phyloP scores from a whole-genome alignment of 2,888 invertebrate species.

The Callyntrura guangdongensis region DNA sequence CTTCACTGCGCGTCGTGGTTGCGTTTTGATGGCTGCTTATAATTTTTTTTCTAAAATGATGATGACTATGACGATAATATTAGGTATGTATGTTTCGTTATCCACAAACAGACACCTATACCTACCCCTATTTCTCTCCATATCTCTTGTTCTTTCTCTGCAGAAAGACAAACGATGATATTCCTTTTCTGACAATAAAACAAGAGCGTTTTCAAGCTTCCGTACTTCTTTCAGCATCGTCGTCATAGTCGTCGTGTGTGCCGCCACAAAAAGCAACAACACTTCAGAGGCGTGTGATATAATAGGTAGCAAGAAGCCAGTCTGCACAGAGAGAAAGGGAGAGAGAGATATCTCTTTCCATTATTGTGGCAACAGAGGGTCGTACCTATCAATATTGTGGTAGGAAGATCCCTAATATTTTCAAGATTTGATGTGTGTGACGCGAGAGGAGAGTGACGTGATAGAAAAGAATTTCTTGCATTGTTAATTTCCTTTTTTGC shows the following conservation, averaged over 20 bases:
- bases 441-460: slow-evolving; percentile 7
- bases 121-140: neutral
- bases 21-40: slow-evolving; percentile 13
- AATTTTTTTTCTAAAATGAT: neutral
- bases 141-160: neutral
- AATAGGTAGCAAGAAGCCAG: too few relatives aligned
- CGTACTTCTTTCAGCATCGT: slow-evolving; percentile 33
- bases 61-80: neutral
- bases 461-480: slow-evolving; percentile 47
- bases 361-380: neutral
- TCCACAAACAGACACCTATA: neutral
- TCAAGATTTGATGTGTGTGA: slow-evolving; percentile 13
- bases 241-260: neutral
- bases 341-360: neutral
- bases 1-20: slow-evolving; percentile 1
- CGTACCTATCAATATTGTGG: too few relatives aligned
- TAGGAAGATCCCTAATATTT: neutral
- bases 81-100: neutral
- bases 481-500: neutral
- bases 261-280: too few relatives aligned
- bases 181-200: slow-evolving; percentile 36
- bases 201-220: slow-evolving; percentile 36
- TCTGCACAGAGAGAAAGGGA: too few relatives aligned
- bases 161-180: neutral
- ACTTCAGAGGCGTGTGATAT: neutral